These are phyloP conservation scores for Leptocoma aspasia DNA, from an alignment of 2,113 vertebrate species.

Conservation along the genomic window DNA sequence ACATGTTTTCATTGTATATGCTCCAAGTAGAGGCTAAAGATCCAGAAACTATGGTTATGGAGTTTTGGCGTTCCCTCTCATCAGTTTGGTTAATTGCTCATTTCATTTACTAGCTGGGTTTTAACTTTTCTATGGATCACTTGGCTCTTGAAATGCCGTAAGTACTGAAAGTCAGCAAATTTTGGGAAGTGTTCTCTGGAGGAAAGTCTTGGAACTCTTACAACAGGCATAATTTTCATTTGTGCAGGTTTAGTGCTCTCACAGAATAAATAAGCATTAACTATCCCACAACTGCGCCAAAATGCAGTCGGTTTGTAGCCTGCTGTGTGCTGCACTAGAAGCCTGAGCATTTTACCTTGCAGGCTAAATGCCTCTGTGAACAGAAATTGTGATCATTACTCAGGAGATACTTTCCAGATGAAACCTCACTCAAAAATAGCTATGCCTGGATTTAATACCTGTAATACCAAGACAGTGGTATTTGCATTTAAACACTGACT, in stretches of 20 bases:
- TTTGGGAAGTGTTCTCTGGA: slow-evolving; percentile 41
- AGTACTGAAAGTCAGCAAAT: slow-evolving; percentile 56
- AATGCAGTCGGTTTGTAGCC: not conserved
- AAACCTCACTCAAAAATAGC: not conserved
- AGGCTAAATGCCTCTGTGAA: not conserved
- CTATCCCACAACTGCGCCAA: not conserved
- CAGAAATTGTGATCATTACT: not conserved
- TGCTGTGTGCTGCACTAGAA: not conserved
- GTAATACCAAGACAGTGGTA: not conserved
- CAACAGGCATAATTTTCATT: slow-evolving; percentile 38
- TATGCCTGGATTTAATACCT: not conserved
- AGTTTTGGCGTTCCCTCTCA: slow-evolving; percentile 12
- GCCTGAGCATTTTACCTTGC: not conserved
- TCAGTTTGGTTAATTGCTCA: slow-evolving; percentile 53
- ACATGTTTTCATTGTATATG: not conserved
- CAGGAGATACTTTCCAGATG: not conserved
- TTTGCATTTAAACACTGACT: not conserved
- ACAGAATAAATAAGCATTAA: slow-evolving; percentile 59
- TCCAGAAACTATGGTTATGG: not conserved
- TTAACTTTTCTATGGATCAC: slow-evolving; percentile 55
- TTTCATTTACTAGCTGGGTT: slow-evolving; percentile 53
- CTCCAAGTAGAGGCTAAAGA: slow-evolving; percentile 2
- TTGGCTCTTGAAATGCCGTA: slow-evolving; percentile 28
- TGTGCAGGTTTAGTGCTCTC: slow-evolving; percentile 33
- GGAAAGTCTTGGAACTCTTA: slow-evolving; percentile 61